Percentiles rank a stretch among this genome's conserved stretches.
Conservation (phyloP, 1,140 invertebrate species). For the Oncopeltus fasciatus region DNA sequence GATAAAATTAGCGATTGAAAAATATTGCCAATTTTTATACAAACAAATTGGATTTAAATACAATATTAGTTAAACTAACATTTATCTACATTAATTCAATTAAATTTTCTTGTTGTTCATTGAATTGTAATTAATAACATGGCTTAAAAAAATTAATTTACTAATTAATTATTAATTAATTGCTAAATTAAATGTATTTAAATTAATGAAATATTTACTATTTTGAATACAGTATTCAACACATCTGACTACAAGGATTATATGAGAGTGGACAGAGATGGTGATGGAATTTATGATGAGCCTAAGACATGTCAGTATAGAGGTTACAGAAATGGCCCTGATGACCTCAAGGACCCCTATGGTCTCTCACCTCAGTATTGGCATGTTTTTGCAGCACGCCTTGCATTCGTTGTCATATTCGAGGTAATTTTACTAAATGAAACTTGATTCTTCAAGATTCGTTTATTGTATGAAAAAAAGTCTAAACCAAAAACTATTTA, state of each 20-base stretch:
- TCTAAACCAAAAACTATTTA: neutral
- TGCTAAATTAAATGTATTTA: no score
- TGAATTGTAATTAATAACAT: neutral
- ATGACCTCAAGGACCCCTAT: slow-evolving; percentile 46
- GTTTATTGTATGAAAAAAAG: no score
- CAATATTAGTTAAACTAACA: no score
- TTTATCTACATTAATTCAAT: no score
- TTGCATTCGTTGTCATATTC: slow-evolving; percentile 86
- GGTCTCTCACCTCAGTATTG: slow-evolving; percentile 74
- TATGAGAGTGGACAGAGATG: slow-evolving; percentile 45
- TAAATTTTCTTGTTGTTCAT: neutral
- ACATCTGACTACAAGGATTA: slow-evolving; percentile 61
- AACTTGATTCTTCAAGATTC: no score
- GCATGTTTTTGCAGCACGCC: slow-evolving; percentile 83
- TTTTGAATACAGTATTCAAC: slow-evolving; percentile 47
- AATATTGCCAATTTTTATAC: no score
- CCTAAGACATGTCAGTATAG: slow-evolving; percentile 63
- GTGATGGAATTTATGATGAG: slow-evolving; percentile 39
- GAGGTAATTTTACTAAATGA: slow-evolving; percentile 55
- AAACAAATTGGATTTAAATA: no score
- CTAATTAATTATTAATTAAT: no score
- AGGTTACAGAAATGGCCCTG: slow-evolving; percentile 71
- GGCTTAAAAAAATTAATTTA: no score
- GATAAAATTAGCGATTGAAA: no score
- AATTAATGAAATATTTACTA: no score